Conservation (phyloP, 2,113 vertebrate genomes). For the Datnioides undecimradiatus region DNA sequence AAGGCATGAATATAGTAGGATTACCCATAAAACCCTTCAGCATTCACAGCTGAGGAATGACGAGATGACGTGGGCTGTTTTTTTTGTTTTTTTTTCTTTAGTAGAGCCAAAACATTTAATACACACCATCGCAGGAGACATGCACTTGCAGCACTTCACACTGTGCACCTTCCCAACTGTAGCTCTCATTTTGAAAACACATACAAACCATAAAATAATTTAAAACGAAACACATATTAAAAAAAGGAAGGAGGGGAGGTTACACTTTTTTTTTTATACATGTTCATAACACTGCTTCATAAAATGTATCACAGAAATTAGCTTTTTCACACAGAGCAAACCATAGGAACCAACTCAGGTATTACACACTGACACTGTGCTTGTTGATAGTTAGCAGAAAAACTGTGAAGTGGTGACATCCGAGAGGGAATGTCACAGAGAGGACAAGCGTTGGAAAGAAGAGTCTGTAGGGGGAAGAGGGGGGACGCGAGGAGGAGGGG, state of each 20-base stretch:
- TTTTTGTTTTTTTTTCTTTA: no score
- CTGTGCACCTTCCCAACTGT: constrained; percentile 45
- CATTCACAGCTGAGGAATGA: constrained; percentile 46
- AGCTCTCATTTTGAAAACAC: constrained; percentile 67
- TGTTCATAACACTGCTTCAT: constrained; percentile 69
- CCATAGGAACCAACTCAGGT: constrained; percentile 58
- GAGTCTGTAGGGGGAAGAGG: constrained; percentile 46
- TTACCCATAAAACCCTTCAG: constrained; percentile 23
- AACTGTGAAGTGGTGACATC: constrained; percentile 59
- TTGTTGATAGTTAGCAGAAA: constrained; percentile 71
- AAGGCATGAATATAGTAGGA: constrained; percentile 19
- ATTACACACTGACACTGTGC: constrained; percentile 76
- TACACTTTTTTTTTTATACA: constrained; percentile 66
- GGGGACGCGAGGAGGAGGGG: background rate
- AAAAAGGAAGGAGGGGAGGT: constrained; percentile 47
- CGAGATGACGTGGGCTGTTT: constrained; percentile 8
- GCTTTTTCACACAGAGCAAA: constrained; percentile 76
- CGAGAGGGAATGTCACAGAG: constrained; percentile 55
- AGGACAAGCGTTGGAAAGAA: constrained; percentile 48
- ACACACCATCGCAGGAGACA: constrained; percentile 75
- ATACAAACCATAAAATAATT: constrained; percentile 76
- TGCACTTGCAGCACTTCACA: constrained; percentile 75
- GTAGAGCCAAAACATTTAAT: constrained; percentile 80
- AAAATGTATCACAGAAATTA: constrained; percentile 76
- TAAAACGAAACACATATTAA: constrained; percentile 70